Base-by-base conservation (phyloP, 2,888 invertebrate species). In the Barypeithes pellucidus region DNA sequence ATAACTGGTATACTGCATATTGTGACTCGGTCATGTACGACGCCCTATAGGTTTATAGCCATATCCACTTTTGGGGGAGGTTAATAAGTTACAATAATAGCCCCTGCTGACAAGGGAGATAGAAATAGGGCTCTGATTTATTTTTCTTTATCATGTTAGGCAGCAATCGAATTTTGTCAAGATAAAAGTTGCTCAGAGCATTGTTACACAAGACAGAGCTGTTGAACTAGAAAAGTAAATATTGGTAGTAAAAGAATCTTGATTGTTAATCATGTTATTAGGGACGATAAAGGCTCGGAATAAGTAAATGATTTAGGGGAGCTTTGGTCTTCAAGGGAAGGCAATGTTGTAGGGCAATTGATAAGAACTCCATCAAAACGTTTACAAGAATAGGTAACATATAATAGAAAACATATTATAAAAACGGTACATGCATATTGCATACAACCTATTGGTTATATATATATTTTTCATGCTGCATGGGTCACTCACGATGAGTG, bases 1-100 rank as follows among this genome's bases (percentile, higher is more conserved):
- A 73, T 68, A 73, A 68, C 73, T 68, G 73, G 73, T 70, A 47
- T 63, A 67, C 45, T 62, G 50, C 73, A 73, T 73, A 73, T 73
- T 73, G 73, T 50, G 68, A 73, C 45, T 54, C 68, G 73, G 67
- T 73, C 73, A 73, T 73, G 73, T 73, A 73, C 62, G 73, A 73
- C 73, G 63, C 73, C 73, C 73, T 73, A 73, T 63, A 73, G 73
- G 68, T 73, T 73, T 67, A 73, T 73, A 63, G 73, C 73, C 63
- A 68, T 73, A 73, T 68, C 73, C 68, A 73, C 73, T 73, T 73
- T 68, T 73, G 62, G 69, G 72, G 72, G 68, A 68, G 72, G 75
- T 69, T 69, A 75, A 75, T 75, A 75, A 75, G 75, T 75, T 68
- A 75, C 75, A 75, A 72, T 75, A 75, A 75, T 75, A 72, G 72